phyloP scores from a whole-genome alignment of 2,888 invertebrate genomes.

The Rotaria socialis region DNA sequence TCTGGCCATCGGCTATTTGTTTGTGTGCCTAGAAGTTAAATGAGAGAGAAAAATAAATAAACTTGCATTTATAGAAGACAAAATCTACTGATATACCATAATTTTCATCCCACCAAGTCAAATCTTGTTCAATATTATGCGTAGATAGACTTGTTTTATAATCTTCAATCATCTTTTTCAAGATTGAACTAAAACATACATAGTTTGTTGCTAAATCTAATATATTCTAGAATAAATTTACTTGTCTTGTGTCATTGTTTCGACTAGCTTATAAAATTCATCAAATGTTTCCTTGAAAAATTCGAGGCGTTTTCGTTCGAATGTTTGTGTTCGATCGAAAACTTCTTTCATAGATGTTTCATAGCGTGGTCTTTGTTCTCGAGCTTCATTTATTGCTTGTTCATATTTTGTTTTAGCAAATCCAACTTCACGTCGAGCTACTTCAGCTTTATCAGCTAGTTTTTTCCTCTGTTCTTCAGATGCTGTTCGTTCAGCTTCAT shows the following conservation, averaged over 20 bases:
- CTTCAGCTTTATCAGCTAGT: constrained; percentile 31
- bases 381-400: constrained; percentile 18
- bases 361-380: background rate
- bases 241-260: background rate
- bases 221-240: background rate
- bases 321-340: constrained; percentile 34
- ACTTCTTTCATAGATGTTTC: constrained; percentile 37
- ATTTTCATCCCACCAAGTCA: constrained; percentile 28
- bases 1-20: constrained; percentile 26
- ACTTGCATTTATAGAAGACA: background rate
- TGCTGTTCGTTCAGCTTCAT: background rate
- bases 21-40: background rate
- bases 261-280: background rate
- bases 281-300: constrained; percentile 27
- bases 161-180: constrained; percentile 12
- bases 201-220: background rate
- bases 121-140: background rate
- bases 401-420: background rate
- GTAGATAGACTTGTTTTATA: background rate
- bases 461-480: constrained; percentile 9
- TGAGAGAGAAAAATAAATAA: background rate
- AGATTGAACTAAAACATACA: background rate
- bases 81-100: background rate
- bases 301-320: constrained; percentile 9
- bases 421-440: background rate